A percentile compares a stretch with the other conserved stretches of the same genome.
These are phyloP conservation scores for Erpetoichthys calabaricus DNA, from an alignment of 2,797 vertebrate species.

Conservation along the genomic window DNA sequence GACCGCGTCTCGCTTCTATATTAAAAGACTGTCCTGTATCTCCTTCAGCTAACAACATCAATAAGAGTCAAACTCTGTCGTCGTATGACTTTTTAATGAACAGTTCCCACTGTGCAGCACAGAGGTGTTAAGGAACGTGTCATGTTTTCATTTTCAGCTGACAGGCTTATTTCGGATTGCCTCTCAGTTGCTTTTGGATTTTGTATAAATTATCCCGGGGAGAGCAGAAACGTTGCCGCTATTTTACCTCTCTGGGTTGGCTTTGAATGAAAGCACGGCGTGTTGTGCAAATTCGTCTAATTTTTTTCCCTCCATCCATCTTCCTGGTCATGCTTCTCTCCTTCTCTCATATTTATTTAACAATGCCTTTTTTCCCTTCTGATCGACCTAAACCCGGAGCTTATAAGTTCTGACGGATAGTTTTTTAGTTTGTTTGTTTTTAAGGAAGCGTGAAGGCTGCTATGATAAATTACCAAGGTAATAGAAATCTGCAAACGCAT, in stretches of 20 bases:
- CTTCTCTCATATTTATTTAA: background rate
- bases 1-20: no score
- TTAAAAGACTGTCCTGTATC: background rate
- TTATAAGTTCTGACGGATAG: background rate
- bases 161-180: slow-evolving; percentile 5
- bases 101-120: background rate
- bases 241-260: background rate
- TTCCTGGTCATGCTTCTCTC: background rate
- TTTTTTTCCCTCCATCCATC: background rate
- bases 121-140: slow-evolving; percentile 5
- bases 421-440: slow-evolving; percentile 6
- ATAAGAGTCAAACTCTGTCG: background rate
- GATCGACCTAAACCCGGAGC: background rate
- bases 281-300: background rate
- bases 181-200: slow-evolving; percentile 1
- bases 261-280: background rate
- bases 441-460: slow-evolving; percentile 1
- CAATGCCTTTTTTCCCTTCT: background rate
- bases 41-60: slow-evolving; percentile 6
- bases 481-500: background rate
- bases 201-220: slow-evolving; percentile 4
- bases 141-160: slow-evolving; percentile 9
- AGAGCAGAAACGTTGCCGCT: background rate
- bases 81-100: slow-evolving; percentile 2
- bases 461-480: slow-evolving; percentile 7